A percentile compares a stretch with the other conserved stretches of the same genome.
Conservation (phyloP, 2,113 vertebrate genomes). For the Trinectes maculatus region DNA sequence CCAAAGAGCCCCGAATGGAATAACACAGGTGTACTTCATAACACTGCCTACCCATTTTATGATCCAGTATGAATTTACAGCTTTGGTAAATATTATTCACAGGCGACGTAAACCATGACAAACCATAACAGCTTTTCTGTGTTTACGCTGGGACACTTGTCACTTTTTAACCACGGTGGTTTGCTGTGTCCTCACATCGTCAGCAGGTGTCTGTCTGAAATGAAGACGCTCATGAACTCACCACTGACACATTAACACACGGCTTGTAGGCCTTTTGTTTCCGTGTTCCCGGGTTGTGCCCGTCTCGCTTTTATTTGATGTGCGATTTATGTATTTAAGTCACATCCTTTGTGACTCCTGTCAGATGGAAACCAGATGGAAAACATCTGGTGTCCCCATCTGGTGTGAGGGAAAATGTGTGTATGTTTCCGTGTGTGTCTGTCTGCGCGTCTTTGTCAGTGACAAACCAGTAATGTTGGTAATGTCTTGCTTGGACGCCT, state of each 20-base stretch:
- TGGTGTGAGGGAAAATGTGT: slow-evolving; percentile 37
- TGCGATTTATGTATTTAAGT: slow-evolving; percentile 60
- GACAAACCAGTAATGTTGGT: slow-evolving; percentile 37
- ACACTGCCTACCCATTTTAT: background rate
- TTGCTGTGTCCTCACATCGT: background rate
- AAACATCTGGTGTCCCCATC: slow-evolving; percentile 73
- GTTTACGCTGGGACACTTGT: background rate
- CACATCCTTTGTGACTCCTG: slow-evolving; percentile 60
- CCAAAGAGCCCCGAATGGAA: slow-evolving; percentile 9
- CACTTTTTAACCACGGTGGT: background rate
- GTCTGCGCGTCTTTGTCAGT: slow-evolving; percentile 18
- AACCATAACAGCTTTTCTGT: no score
- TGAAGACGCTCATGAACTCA: slow-evolving; percentile 3
- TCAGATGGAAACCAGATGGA: slow-evolving; percentile 70
- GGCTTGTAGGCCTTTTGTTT: slow-evolving; percentile 25
- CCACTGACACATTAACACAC: slow-evolving; percentile 24
- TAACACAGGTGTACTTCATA: slow-evolving; percentile 56
- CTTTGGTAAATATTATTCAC: slow-evolving; percentile 8
- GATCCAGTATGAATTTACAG: background rate
- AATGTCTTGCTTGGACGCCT: slow-evolving; percentile 33
- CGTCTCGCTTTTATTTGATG: slow-evolving; percentile 52
- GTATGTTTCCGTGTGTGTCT: slow-evolving; percentile 9
- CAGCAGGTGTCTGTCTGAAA: slow-evolving; percentile 10
- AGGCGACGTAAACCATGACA: background rate
- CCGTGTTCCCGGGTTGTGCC: background rate